Evolutionary conservation across 2,888 invertebrate genomes (phyloP).

Genomic region (Crepidodera aurea): DNA sequence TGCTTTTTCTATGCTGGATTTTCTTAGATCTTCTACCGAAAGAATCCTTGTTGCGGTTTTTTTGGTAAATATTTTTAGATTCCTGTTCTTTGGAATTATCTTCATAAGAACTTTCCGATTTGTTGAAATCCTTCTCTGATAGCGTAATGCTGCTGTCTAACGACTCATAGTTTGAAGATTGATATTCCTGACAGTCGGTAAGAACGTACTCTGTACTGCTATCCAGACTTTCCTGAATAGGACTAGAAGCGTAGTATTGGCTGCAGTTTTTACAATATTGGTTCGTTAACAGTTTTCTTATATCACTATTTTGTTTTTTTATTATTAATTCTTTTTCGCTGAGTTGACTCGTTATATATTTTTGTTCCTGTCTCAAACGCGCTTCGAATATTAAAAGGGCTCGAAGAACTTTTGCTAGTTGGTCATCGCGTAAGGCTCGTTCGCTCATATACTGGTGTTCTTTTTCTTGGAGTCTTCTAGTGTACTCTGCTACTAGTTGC

Average conservation of each 20-base stretch:
- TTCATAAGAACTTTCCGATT: constrained; percentile 45
- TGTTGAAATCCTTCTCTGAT: constrained; percentile 54
- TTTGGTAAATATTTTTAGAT: constrained; percentile 49
- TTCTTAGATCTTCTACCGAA: constrained; percentile 51
- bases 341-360: constrained; percentile 72
- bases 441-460: constrained; percentile 70
- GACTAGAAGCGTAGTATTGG: constrained; percentile 54
- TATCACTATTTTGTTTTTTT: constrained; percentile 74
- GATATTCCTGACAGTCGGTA: constrained; percentile 58
- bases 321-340: constrained; percentile 77
- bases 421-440: constrained; percentile 72
- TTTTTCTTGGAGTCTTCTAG: constrained; percentile 67
- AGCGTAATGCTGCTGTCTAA: constrained; percentile 59
- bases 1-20: constrained; percentile 55
- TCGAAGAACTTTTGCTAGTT: constrained; percentile 74
- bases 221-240: constrained; percentile 56
- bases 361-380: constrained; percentile 75
- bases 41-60: constrained; percentile 55
- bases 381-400: constrained; percentile 77
- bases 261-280: constrained; percentile 61
- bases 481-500: constrained; percentile 73
- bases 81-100: constrained; percentile 43
- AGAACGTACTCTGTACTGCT: constrained; percentile 59
- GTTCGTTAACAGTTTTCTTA: constrained; percentile 69
- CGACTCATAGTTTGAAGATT: constrained; percentile 59